Conservation (phyloP, 2,888 invertebrate species). For the Mimachlamys varia region DNA sequence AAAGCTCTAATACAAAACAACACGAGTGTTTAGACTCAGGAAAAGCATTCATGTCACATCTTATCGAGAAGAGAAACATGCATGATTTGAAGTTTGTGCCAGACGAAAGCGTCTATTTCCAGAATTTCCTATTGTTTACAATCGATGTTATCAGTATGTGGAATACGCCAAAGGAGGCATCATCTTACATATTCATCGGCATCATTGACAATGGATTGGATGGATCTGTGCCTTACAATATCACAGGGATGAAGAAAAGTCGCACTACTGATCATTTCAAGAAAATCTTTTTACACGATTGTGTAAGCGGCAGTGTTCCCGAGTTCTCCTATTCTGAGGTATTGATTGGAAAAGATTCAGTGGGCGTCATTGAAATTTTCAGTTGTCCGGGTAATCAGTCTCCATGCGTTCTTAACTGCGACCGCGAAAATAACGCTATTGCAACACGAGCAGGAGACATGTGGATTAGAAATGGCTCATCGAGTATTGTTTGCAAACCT, state of each 20-base stretch:
- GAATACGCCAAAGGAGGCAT: slow-evolving; percentile 52
- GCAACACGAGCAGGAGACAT: neutral
- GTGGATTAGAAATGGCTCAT: neutral
- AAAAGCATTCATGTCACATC: neutral
- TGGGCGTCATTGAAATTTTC: neutral
- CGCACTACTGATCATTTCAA: neutral
- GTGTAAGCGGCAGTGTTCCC: neutral
- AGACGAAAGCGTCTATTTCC: neutral
- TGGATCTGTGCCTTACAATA: neutral
- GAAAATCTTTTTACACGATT: neutral
- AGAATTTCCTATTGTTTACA: neutral
- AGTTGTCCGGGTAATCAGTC: neutral
- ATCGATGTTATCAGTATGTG: slow-evolving; percentile 54
- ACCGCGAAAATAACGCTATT: neutral
- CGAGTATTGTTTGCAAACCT: neutral
- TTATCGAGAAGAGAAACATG: neutral
- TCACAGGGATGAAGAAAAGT: slow-evolving; percentile 31
- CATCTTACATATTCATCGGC: slow-evolving; percentile 50
- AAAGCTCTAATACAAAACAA: neutral
- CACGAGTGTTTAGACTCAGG: neutral
- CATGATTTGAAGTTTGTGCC: neutral
- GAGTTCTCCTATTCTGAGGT: neutral
- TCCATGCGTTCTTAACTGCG: neutral
- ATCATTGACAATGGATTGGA: neutral
- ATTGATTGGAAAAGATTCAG: neutral